Evolutionary conservation across 2,113 vertebrate species (phyloP), one percentile per base, ranked within the genome.

Genomic region (Taurulus bubalis): DNA sequence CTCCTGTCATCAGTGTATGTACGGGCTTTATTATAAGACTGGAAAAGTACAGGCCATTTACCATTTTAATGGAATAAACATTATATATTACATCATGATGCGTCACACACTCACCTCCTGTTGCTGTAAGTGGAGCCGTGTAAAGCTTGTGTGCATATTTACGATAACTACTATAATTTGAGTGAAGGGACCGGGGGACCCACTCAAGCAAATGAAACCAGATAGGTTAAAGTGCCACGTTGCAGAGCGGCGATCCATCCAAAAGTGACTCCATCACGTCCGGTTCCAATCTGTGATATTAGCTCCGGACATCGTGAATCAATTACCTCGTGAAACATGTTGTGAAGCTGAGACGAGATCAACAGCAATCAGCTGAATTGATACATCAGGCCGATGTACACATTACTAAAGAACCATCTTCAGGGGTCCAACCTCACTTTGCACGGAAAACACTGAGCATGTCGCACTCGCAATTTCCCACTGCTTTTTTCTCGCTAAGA

Each of bases 281-380:
- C 30, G 7, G 45, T 73, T 83, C n/a, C 2, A 74, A 30, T 83
- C 5, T 26, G 18, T 55, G 24, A 40, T 77, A 62, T 79, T 24
- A 62, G 28, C 55, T 49, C 71, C 40, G 45, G 71, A 75, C 45
- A 5, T 67, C 14, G 69, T 64, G 14, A 36, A 74, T 69, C 47
- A 42, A n/a, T 72, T 72, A 68, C 28, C 24, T 49, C 75, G 9
- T 82, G 60, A 53, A 67, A 8, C 45, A 68, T 36, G 38, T 45
- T 56, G 16, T 16, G 9, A 49, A n/a, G n/a, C n/a, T n/a, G n/a
- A n/a, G n/a, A n/a, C n/a, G n/a, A n/a, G n/a, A n/a, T n/a, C n/a
- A n/a, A n/a, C n/a, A 68, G n/a, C 38, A 32, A 62, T 0, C 32
- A 80, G 34, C 15, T 67, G 59, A 66, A 62, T n/a, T n/a, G 30